These are phyloP conservation scores for Drosophila anceps DNA, from an alignment of 2,888 invertebrate genomes.

Conservation along the genomic window DNA sequence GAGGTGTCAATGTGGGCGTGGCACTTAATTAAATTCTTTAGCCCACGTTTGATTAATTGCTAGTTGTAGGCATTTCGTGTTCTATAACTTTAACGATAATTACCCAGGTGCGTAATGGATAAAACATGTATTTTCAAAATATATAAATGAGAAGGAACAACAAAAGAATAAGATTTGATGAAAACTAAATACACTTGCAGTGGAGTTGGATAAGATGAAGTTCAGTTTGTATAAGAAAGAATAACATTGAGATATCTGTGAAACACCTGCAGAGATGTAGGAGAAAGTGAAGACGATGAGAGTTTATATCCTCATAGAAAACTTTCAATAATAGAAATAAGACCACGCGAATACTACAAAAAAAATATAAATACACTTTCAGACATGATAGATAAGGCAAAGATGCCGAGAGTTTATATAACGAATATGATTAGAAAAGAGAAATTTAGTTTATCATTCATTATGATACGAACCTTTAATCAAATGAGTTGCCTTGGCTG, in stretches of 20 bases:
- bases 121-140: conserved; percentile 5
- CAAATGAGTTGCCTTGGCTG: too few relatives aligned
- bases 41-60: conserved; percentile 60
- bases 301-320: too few relatives aligned
- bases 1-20: conserved; percentile 58
- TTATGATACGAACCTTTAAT: too few relatives aligned
- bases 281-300: background rate
- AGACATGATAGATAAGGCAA: background rate
- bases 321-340: too few relatives aligned
- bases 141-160: background rate
- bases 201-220: background rate
- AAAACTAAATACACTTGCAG: background rate
- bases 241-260: too few relatives aligned
- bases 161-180: background rate
- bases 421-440: too few relatives aligned
- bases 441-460: too few relatives aligned
- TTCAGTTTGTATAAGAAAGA: background rate
- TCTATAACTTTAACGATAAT: conserved; percentile 9
- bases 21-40: conserved; percentile 54
- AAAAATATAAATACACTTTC: too few relatives aligned
- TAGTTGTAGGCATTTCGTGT: conserved; percentile 17
- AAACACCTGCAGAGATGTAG: too few relatives aligned
- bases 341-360: too few relatives aligned
- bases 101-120: conserved; percentile 2
- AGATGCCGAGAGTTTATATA: too few relatives aligned